These are phyloP conservation scores for Odontamblyopus lacepedii DNA, from an alignment of 2,797 vertebrate genomes.

Conservation along the genomic window DNA sequence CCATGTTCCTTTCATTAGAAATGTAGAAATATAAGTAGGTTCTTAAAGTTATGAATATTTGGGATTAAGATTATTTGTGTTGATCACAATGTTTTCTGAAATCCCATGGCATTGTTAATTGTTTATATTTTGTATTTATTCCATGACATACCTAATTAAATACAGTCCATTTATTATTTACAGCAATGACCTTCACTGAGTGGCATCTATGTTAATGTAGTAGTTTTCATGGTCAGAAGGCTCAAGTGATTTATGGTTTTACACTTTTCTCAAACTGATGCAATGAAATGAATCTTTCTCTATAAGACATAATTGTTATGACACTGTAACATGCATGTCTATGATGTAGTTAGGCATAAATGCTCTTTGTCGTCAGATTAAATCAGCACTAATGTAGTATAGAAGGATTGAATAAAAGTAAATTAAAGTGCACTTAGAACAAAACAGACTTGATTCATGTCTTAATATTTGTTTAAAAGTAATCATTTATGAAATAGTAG, in stretches of 20 bases:
- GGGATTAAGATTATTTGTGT: no score
- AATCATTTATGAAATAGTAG: neutral
- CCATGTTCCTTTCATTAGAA: no score
- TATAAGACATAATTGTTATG: slow-evolving; percentile 22
- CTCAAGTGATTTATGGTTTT: slow-evolving; percentile 29
- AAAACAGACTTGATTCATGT: slow-evolving; percentile 1
- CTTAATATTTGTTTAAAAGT: neutral
- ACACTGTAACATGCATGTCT: slow-evolving; percentile 10
- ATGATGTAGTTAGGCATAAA: slow-evolving; percentile 3
- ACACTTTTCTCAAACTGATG: slow-evolving; percentile 7
- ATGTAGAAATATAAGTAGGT: no score
- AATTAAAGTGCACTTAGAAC: neutral
- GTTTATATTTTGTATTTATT: neutral
- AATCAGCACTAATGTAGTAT: slow-evolving; percentile 9
- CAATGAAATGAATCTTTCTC: slow-evolving; percentile 12
- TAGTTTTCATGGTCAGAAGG: slow-evolving; percentile 21
- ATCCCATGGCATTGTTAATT: neutral
- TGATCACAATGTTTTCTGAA: neutral
- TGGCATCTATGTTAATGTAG: slow-evolving; percentile 19
- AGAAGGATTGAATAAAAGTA: neutral
- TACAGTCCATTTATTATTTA: slow-evolving; percentile 38
- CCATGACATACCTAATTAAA: slow-evolving; percentile 44
- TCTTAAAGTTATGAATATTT: no score
- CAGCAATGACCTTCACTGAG: slow-evolving; percentile 28
- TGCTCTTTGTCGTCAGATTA: slow-evolving; percentile 19